Conservation (phyloP, 2,888 invertebrate genomes). For the Folsomia manolachei region DNA sequence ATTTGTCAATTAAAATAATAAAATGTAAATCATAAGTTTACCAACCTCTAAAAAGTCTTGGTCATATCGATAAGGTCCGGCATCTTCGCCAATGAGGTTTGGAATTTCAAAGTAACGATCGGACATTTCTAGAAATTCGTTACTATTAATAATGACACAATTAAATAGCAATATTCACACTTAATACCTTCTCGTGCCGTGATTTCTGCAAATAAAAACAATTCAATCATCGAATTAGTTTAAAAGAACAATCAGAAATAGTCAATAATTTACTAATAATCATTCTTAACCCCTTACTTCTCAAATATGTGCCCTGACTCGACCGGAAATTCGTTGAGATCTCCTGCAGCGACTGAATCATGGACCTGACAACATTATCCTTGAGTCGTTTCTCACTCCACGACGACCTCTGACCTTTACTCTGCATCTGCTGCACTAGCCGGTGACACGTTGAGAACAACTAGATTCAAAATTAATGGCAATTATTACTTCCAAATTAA, state of each 20-base stretch:
- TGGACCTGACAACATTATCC: slow-evolving; percentile 76
- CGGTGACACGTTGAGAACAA: slow-evolving; percentile 61
- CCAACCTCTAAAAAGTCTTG: slow-evolving; percentile 42
- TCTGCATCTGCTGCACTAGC: slow-evolving; percentile 60
- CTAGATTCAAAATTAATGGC: slow-evolving; percentile 51
- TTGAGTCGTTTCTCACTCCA: slow-evolving; percentile 74
- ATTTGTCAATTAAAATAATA: slow-evolving; percentile 8
- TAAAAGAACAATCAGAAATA: too few species aligned
- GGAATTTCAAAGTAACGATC: slow-evolving; percentile 79
- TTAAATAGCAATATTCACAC: too few species aligned
- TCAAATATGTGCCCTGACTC: slow-evolving; percentile 81
- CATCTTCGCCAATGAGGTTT: slow-evolving; percentile 58
- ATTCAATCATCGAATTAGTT: too few species aligned
- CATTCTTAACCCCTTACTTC: slow-evolving; percentile 58
- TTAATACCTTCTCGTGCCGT: slow-evolving; percentile 85
- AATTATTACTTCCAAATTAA: not conserved
- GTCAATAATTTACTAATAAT: slow-evolving; percentile 1
- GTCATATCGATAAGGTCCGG: slow-evolving; percentile 47
- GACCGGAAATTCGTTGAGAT: slow-evolving; percentile 77
- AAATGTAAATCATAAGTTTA: not conserved
- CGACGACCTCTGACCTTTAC: slow-evolving; percentile 55
- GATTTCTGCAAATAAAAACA: slow-evolving; percentile 69
- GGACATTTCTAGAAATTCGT: too few species aligned
- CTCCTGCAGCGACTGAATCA: slow-evolving; percentile 84
- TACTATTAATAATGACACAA: too few species aligned